Conservation (phyloP, 2,113 vertebrate genomes). For the Heptranchias perlo region DNA sequence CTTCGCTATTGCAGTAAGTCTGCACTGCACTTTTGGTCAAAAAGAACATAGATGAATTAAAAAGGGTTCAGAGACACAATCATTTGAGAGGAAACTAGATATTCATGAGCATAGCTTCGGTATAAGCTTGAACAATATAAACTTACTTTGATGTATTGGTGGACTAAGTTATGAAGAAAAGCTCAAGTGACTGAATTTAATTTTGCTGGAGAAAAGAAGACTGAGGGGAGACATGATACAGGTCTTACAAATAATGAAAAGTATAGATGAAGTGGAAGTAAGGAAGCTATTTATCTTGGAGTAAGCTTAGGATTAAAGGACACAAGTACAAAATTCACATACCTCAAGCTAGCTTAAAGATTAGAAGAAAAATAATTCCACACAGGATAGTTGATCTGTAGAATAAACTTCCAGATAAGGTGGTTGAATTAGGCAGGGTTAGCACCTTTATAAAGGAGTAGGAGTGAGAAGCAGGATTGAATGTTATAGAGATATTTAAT, state of each 20-base stretch:
- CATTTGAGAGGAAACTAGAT: too few species aligned
- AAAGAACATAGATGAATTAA: background rate
- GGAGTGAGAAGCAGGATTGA: background rate
- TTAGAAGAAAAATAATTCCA: background rate
- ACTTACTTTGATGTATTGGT: too few species aligned
- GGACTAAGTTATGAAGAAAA: background rate
- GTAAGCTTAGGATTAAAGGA: background rate
- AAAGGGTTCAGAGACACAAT: background rate
- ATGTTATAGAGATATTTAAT: background rate
- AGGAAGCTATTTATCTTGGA: background rate
- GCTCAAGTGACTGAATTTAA: background rate
- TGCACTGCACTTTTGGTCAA: background rate
- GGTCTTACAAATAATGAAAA: background rate
- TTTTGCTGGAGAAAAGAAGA: background rate
- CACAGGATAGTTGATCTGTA: background rate
- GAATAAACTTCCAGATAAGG: background rate
- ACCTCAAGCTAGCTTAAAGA: background rate
- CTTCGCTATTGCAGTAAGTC: background rate
- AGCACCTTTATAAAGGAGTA: background rate
- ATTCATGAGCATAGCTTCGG: too few species aligned
- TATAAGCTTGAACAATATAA: too few species aligned
- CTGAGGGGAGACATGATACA: background rate
- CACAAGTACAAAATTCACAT: background rate
- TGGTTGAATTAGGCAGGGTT: background rate
- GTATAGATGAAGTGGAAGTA: background rate